Evolutionary conservation across 2,113 vertebrate species (phyloP).

Genomic region (Sialia sialis): DNA sequence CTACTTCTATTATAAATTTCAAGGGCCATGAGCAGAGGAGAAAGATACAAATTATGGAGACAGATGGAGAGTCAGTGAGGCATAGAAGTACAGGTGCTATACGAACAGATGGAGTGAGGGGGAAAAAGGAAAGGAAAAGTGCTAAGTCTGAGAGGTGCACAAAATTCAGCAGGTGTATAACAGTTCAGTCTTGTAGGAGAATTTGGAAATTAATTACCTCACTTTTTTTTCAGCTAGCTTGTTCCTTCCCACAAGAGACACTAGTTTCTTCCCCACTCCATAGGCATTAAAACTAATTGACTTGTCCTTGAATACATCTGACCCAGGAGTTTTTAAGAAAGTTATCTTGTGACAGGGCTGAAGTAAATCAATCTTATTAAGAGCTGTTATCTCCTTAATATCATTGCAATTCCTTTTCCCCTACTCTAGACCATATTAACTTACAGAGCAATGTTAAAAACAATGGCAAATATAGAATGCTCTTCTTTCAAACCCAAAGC

Average conservation of each 20-base stretch:
- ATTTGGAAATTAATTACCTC: neutral
- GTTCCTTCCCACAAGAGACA: neutral
- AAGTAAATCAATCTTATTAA: neutral
- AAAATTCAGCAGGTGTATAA: constrained; percentile 13
- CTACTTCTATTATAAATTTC: constrained; percentile 14
- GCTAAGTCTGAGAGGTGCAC: constrained; percentile 23
- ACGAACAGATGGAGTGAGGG: constrained; percentile 31
- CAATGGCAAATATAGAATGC: neutral
- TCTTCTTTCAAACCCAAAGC: neutral
- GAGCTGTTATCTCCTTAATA: neutral
- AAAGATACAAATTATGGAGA: constrained; percentile 28
- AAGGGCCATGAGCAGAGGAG: constrained; percentile 9
- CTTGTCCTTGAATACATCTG: neutral
- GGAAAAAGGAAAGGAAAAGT: neutral
- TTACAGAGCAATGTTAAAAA: neutral
- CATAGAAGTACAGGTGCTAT: constrained; percentile 50
- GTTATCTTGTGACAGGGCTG: neutral
- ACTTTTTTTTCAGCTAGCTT: neutral
- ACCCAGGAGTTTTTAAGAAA: neutral
- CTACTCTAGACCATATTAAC: neutral
- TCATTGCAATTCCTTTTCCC: neutral
- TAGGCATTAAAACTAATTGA: neutral
- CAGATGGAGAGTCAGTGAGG: constrained; percentile 55
- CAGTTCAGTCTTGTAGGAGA: neutral
- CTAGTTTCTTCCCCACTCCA: neutral